Conservation (phyloP, 2,888 invertebrate genomes). For the Drosophila antonietae region DNA sequence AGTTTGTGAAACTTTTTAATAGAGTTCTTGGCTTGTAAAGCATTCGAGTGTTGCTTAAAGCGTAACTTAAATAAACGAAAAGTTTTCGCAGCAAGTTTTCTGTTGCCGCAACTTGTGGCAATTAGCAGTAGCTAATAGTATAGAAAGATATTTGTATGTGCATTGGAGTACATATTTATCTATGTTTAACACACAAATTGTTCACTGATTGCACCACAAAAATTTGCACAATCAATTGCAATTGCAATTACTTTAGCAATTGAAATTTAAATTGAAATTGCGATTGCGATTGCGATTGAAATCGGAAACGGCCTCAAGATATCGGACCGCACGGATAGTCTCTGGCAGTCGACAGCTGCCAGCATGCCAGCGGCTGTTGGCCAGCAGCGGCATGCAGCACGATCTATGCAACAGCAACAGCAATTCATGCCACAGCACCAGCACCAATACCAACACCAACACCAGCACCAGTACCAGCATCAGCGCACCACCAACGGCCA, state of each 20-base stretch:
- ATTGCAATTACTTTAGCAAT: background rate
- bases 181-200: constrained; percentile 13
- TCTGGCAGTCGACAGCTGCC: constrained; percentile 80
- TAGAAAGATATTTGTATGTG: background rate
- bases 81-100: constrained; percentile 18
- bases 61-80: constrained; percentile 51
- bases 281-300: constrained; percentile 6
- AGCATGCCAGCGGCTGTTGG: constrained; percentile 66
- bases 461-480: constrained; percentile 17
- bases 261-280: background rate
- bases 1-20: constrained; percentile 62
- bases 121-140: constrained; percentile 43
- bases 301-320: constrained; percentile 72
- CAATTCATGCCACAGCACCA: constrained; percentile 42
- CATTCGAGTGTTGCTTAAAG: constrained; percentile 49
- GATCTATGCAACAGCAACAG: constrained; percentile 63
- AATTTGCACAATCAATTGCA: constrained; percentile 7
- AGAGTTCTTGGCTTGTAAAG: constrained; percentile 47
- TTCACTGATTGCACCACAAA: constrained; percentile 26
- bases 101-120: constrained; percentile 47
- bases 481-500: constrained; percentile 46
- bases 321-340: constrained; percentile 82
- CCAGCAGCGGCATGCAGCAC: constrained; percentile 63
- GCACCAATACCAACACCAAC: constrained; percentile 37
- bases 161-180: too few species aligned